phyloP scores from a whole-genome alignment of 2,797 vertebrate genomes.

The Psittacula derbiana region DNA sequence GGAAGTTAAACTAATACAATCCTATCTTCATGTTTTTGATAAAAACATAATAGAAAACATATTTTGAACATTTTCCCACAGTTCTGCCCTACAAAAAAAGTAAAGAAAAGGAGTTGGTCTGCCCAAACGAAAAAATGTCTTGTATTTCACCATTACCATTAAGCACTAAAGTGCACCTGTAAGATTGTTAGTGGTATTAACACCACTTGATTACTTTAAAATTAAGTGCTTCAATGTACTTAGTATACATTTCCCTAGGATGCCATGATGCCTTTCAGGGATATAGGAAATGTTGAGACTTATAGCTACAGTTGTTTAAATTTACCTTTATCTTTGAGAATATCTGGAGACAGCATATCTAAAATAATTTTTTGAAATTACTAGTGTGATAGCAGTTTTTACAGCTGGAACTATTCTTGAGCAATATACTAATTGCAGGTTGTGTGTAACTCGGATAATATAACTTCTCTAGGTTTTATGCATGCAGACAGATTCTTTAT shows the following conservation, averaged over 20 bases:
- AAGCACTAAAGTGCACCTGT: not conserved
- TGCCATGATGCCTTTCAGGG: constrained; percentile 25
- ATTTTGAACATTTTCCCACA: not conserved
- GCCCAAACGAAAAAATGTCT: constrained; percentile 1
- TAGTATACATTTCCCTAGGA: constrained; percentile 31
- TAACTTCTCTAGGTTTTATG: not conserved
- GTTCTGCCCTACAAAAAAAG: not conserved
- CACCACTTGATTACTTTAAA: constrained; percentile 21
- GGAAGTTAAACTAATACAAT: not conserved
- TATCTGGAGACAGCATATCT: constrained; percentile 12
- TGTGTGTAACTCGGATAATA: constrained; percentile 44
- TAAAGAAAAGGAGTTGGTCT: not conserved
- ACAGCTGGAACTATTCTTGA: not conserved
- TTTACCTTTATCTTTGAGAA: not conserved
- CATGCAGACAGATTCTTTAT: not conserved
- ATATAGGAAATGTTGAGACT: constrained; percentile 14
- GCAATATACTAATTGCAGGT: constrained; percentile 1
- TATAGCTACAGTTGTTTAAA: constrained; percentile 55
- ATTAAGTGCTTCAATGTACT: constrained; percentile 7
- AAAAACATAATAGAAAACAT: not conserved
- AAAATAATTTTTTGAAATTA: not conserved
- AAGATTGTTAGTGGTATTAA: not conserved
- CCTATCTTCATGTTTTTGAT: not conserved
- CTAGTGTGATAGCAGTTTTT: constrained; percentile 43
- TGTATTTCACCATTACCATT: not conserved